phyloP scores from a whole-genome alignment of 2,888 invertebrate species.

The Vanessa cardui region DNA sequence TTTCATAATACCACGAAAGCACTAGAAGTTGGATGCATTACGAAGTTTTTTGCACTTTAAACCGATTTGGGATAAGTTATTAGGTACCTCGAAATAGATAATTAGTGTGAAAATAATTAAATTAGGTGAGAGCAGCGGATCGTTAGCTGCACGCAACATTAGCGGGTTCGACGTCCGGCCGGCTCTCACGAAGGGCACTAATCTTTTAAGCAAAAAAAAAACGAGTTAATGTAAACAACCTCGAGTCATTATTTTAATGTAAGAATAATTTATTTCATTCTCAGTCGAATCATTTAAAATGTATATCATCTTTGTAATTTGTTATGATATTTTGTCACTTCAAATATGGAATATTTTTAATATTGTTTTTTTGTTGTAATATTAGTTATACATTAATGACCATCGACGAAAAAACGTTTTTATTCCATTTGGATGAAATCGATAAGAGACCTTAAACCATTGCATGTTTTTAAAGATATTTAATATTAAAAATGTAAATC shows the following conservation, averaged over 20 bases:
- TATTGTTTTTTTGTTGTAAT: no score
- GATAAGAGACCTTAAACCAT: neutral
- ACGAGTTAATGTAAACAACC: constrained; percentile 47
- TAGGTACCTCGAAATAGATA: constrained; percentile 50
- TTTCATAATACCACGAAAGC: neutral
- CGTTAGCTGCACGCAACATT: constrained; percentile 59
- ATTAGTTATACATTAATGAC: no score
- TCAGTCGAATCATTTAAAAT: no score
- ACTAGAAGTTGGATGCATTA: neutral
- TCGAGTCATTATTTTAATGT: constrained; percentile 40
- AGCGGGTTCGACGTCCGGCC: constrained; percentile 57
- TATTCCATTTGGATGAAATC: no score
- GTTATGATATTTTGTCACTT: no score
- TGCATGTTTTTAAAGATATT: constrained; percentile 12
- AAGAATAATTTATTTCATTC: constrained; percentile 25
- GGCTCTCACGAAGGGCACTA: constrained; percentile 54
- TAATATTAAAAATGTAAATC: constrained; percentile 10
- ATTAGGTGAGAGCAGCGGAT: constrained; percentile 55
- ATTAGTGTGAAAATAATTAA: constrained; percentile 64
- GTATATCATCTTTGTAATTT: no score
- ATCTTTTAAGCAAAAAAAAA: constrained; percentile 43
- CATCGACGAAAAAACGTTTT: no score
- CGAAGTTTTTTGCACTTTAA: neutral
- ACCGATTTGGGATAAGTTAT: constrained; percentile 21
- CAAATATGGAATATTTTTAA: no score